Evolutionary conservation across 1,140 invertebrate species (phyloP).

Genomic region (Gyrodactylus bullatarudis): DNA sequence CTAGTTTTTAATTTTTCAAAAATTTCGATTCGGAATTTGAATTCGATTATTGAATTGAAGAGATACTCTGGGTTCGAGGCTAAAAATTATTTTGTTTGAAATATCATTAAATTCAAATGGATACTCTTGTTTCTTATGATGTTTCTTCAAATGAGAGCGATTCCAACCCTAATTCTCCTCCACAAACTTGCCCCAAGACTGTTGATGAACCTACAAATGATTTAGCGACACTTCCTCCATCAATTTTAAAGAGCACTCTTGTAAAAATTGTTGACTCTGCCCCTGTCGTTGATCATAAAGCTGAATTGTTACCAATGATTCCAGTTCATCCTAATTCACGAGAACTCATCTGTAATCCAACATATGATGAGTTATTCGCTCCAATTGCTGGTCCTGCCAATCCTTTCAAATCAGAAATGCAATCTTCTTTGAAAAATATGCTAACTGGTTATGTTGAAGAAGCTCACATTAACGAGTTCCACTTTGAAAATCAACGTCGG

Average conservation of each 20-base stretch:
- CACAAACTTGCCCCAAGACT: no score
- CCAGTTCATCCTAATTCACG: conserved; percentile 13
- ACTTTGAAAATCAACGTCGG: conserved; percentile 82
- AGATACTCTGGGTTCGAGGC: no score
- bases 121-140: neutral
- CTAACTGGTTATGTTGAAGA: conserved; percentile 69
- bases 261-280: neutral
- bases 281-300: neutral
- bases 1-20: no score
- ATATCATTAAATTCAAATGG: neutral
- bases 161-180: no score
- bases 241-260: neutral
- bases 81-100: neutral
- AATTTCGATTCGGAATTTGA: no score
- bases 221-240: neutral
- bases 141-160: neutral
- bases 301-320: neutral
- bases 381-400: conserved; percentile 53
- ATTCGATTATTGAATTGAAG: no score
- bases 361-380: conserved; percentile 69
- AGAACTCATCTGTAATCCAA: conserved; percentile 61
- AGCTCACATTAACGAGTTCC: conserved; percentile 72
- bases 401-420: conserved; percentile 55
- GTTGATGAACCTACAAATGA: no score
- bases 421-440: conserved; percentile 51